phyloP scores from a whole-genome alignment of 2,113 vertebrate species.

The Phoxinus phoxinus region DNA sequence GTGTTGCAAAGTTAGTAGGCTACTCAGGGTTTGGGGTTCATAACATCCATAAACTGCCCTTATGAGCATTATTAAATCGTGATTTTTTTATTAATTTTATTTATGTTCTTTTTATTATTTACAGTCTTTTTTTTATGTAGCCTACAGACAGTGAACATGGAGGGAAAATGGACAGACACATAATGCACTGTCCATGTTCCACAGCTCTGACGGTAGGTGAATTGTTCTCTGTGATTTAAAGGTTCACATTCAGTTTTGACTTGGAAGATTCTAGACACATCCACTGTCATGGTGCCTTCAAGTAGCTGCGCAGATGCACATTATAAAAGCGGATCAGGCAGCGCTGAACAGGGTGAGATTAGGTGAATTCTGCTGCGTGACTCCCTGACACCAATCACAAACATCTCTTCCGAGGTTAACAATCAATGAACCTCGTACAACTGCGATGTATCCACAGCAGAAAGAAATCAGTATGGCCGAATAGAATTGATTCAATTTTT shows the following conservation, averaged over 20 bases:
- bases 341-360: slow-evolving; percentile 15
- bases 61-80: neutral
- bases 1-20: neutral
- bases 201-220: neutral
- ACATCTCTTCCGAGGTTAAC: slow-evolving; percentile 41
- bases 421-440: slow-evolving; percentile 38
- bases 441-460: neutral
- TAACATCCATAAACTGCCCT: neutral
- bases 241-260: neutral
- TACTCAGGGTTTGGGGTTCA: neutral
- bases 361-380: slow-evolving; percentile 10
- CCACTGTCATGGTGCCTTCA: slow-evolving; percentile 1
- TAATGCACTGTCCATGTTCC: neutral
- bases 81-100: neutral
- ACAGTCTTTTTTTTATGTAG: neutral
- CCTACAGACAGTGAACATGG: neutral
- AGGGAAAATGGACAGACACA: neutral
- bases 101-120: neutral
- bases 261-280: neutral
- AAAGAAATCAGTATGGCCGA: neutral
- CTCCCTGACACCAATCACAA: slow-evolving; percentile 43
- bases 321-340: slow-evolving; percentile 28
- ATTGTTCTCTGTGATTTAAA: neutral
- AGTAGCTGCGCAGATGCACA: slow-evolving; percentile 4
- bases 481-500: neutral